Percentiles rank a stretch among this genome's conserved stretches.
Conservation (phyloP, 2,888 invertebrate genomes). For the Tenthredo amoena region DNA sequence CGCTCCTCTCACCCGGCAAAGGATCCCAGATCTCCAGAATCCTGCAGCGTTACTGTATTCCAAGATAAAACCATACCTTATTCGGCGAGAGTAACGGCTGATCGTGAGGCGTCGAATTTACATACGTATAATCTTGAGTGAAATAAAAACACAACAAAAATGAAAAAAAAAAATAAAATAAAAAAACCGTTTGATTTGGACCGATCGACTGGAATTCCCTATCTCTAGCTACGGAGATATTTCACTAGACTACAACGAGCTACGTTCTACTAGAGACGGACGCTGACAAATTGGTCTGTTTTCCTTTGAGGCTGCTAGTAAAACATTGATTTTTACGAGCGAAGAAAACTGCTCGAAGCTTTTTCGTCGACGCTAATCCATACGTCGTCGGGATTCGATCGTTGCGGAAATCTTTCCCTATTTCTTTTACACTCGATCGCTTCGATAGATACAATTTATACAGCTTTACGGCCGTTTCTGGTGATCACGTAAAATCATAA, state of each 20-base stretch:
- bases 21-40: neutral
- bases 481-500: neutral
- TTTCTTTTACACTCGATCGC: neutral
- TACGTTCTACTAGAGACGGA: constrained; percentile 16
- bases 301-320: constrained; percentile 34
- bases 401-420: constrained; percentile 23
- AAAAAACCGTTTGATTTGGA: constrained; percentile 3
- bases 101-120: constrained; percentile 1
- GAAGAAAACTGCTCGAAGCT: constrained; percentile 31
- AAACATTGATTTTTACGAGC: constrained; percentile 42
- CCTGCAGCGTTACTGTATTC: constrained; percentile 1
- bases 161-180: neutral
- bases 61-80: neutral
- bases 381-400: constrained; percentile 28
- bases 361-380: constrained; percentile 34
- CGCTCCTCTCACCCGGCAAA: neutral
- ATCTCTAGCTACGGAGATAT: constrained; percentile 18
- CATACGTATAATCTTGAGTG: constrained; percentile 10
- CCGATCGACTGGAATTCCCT: constrained; percentile 27
- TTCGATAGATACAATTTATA: neutral
- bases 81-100: neutral
- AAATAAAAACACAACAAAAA: neutral
- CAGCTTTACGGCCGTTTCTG: neutral
- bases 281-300: constrained; percentile 50
- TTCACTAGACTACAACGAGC: constrained; percentile 10